Evolutionary conservation across 1,140 invertebrate species (phyloP).

Genomic region (Drosophila yakuba): DNA sequence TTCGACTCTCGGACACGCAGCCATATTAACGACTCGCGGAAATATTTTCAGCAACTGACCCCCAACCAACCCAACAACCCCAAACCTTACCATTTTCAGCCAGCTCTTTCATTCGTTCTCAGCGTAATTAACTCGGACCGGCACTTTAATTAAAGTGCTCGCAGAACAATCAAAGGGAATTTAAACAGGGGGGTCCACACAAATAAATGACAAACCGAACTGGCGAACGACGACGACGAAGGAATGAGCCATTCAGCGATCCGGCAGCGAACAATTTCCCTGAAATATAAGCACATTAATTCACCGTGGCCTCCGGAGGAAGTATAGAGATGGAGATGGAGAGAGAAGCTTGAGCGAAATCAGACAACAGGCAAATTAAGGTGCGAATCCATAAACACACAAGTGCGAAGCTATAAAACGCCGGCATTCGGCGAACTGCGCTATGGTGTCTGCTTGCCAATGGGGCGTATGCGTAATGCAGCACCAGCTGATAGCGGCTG

Average conservation of each 20-base stretch:
- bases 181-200: slow-evolving; percentile 45
- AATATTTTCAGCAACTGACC: slow-evolving; percentile 24
- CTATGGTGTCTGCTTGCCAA: slow-evolving; percentile 50
- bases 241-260: slow-evolving; percentile 49
- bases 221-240: slow-evolving; percentile 35
- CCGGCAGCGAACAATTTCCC: slow-evolving; percentile 66
- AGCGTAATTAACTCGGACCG: slow-evolving; percentile 66
- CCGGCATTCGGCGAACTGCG: slow-evolving; percentile 39
- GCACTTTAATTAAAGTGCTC: slow-evolving; percentile 57
- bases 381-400: slow-evolving; percentile 83
- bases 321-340: background rate
- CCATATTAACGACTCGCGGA: slow-evolving; percentile 66
- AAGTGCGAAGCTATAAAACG: slow-evolving; percentile 81
- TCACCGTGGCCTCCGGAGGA: slow-evolving; percentile 13
- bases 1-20: slow-evolving; percentile 19
- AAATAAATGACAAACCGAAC: slow-evolving; percentile 62
- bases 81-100: background rate
- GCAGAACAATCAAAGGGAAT: slow-evolving; percentile 65
- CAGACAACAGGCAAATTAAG: slow-evolving; percentile 82
- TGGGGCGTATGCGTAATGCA: slow-evolving; percentile 76
- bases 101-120: slow-evolving; percentile 36
- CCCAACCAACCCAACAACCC: too few species aligned
- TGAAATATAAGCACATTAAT: slow-evolving; percentile 84
- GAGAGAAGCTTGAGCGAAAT: slow-evolving; percentile 31
- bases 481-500: slow-evolving; percentile 42